These are phyloP conservation scores for Myiotriccus ornatus DNA, from an alignment of 2,797 vertebrate species.

Conservation along the genomic window DNA sequence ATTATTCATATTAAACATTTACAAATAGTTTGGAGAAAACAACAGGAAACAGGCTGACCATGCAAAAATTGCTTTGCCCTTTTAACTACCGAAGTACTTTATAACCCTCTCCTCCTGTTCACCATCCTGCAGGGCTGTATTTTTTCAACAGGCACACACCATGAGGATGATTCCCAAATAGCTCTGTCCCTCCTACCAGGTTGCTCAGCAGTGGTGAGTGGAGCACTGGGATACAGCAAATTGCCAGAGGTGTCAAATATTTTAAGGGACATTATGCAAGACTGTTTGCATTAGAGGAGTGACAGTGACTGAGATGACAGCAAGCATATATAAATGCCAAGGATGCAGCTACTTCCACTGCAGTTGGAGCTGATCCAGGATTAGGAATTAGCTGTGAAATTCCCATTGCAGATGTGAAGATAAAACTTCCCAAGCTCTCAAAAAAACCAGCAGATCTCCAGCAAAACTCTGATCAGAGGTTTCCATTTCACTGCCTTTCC, in stretches of 20 bases:
- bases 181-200: neutral
- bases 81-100: neutral
- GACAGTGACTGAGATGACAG: neutral
- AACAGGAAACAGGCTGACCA: neutral
- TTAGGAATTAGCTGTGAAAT: neutral
- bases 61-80: fast-evolving
- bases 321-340: neutral
- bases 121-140: neutral
- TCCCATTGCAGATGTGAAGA: neutral
- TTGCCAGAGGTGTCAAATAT: neutral
- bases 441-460: neutral
- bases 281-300: neutral
- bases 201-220: neutral
- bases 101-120: neutral
- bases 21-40: neutral
- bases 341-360: neutral
- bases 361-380: neutral
- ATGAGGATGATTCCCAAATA: neutral
- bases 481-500: neutral
- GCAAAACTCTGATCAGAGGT: neutral
- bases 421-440: neutral
- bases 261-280: neutral
- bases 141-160: neutral
- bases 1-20: neutral
- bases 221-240: neutral